Base-by-base conservation (phyloP, 2,113 vertebrate genomes). In the Nerophis ophidion region DNA sequence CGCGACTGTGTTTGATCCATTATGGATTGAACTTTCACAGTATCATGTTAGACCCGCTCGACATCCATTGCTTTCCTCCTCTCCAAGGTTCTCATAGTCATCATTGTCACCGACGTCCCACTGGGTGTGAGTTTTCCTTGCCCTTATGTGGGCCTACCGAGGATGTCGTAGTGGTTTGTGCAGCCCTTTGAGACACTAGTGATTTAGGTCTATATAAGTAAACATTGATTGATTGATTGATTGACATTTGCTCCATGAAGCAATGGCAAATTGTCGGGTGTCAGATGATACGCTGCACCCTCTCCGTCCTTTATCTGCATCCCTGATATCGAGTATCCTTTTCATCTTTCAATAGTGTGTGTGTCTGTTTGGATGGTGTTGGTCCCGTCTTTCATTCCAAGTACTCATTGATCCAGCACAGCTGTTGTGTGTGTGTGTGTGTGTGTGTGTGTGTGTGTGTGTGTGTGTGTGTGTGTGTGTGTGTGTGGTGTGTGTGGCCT, bases 201-300 rank as follows among this genome's bases (percentile, higher is more conserved):
- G n/a, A n/a, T n/a, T n/a, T n/a, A n/a, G n/a, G n/a, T n/a, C n/a
- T n/a, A n/a, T n/a, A n/a, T n/a, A n/a, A n/a, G n/a, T n/a, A n/a
- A n/a, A n/a, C n/a, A n/a, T n/a, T n/a, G n/a, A n/a, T n/a, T n/a
- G n/a, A n/a, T n/a, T n/a, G n/a, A n/a, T n/a, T n/a, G n/a, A n/a
- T n/a, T n/a, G n/a, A n/a, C 84, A 81, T 82, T 87, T 85, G 84
- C 81, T 77, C 81, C 48, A 40, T 51, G 64, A 74, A 79, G 72
- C 76, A 61, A 70, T 71, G 72, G 73, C 81, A 89, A 89, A 89
- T 89, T 84, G 84, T 79, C 78, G 76, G 72, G 72, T 88, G 85
- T 88, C 87, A 86, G 86, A 84, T 86, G 78, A 86, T 84, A 75
- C 66, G 66, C 73, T 72, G 80, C 72, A 73, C 71, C 75, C 70